phyloP scores from a whole-genome alignment of 2,113 vertebrate species.

The Solea senegalensis region DNA sequence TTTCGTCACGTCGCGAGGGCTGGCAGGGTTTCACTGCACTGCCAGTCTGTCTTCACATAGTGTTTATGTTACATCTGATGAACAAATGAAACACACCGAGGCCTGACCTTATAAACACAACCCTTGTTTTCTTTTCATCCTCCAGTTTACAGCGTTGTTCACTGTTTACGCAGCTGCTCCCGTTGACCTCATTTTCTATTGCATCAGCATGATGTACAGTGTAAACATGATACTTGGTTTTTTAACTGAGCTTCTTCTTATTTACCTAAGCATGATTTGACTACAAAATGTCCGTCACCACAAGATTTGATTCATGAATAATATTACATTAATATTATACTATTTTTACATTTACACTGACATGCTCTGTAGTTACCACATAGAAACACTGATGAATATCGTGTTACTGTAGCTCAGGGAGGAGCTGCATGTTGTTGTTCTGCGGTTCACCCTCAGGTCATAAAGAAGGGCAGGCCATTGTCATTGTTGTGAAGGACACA shows the following conservation, averaged over 20 bases:
- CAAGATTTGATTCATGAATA: no score
- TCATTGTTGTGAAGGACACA: constrained; percentile 15
- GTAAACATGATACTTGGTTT: no score
- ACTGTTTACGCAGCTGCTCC: no score
- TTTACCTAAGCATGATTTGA: no score
- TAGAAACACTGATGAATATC: background rate
- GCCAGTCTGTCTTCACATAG: background rate
- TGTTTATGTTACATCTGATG: background rate
- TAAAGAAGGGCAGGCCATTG: constrained; percentile 29
- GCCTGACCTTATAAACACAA: background rate
- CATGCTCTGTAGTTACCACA: no score
- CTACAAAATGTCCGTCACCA: no score
- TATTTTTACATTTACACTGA: no score
- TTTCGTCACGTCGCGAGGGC: constrained; percentile 7
- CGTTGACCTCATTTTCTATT: no score
- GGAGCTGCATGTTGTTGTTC: constrained; percentile 10
- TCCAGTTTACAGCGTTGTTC: no score
- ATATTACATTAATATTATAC: no score
- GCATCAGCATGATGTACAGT: no score
- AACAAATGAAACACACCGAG: background rate
- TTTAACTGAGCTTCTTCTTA: no score
- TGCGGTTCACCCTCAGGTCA: constrained; percentile 11
- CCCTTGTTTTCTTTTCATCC: background rate
- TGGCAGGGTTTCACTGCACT: constrained; percentile 10
- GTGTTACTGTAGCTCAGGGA: background rate